Conservation (phyloP, 2,797 vertebrate genomes). For the Poeciliopsis infans region DNA sequence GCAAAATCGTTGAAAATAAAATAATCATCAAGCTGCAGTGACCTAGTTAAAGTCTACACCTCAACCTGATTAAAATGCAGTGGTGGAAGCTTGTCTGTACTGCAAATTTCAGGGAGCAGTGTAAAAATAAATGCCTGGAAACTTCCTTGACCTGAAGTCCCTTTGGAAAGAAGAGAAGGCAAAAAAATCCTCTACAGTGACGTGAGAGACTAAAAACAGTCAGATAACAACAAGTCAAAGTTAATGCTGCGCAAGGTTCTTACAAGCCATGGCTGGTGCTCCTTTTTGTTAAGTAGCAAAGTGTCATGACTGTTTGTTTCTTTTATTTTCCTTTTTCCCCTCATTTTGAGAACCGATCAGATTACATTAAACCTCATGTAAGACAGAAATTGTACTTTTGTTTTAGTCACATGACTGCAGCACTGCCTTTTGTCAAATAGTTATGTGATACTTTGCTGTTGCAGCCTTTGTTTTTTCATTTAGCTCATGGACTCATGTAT, state of each 20-base stretch:
- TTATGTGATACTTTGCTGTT: slow-evolving; percentile 1
- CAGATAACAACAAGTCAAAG: not conserved
- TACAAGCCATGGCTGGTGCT: not conserved
- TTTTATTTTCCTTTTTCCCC: not conserved
- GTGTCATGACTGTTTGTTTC: not conserved
- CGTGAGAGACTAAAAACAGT: not conserved
- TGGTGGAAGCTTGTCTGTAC: not conserved
- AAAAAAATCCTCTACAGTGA: not conserved
- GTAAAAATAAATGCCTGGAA: not conserved
- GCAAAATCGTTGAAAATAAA: not conserved
- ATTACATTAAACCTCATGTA: not conserved
- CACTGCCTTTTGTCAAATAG: slow-evolving; percentile 14
- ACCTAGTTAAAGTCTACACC: not conserved
- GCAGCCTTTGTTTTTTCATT: slow-evolving; percentile 3
- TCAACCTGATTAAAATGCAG: not conserved
- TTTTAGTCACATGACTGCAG: slow-evolving; percentile 8
- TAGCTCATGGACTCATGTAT: not conserved
- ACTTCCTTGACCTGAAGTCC: not conserved
- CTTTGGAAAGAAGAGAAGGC: not conserved
- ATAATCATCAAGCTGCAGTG: not conserved
- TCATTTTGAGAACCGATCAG: not conserved
- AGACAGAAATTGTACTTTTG: not conserved
- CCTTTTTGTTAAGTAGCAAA: not conserved
- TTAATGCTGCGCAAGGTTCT: not conserved
- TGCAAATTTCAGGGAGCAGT: not conserved